Conservation (phyloP, 1,140 invertebrate species). For the Mizuhopecten yessoensis region DNA sequence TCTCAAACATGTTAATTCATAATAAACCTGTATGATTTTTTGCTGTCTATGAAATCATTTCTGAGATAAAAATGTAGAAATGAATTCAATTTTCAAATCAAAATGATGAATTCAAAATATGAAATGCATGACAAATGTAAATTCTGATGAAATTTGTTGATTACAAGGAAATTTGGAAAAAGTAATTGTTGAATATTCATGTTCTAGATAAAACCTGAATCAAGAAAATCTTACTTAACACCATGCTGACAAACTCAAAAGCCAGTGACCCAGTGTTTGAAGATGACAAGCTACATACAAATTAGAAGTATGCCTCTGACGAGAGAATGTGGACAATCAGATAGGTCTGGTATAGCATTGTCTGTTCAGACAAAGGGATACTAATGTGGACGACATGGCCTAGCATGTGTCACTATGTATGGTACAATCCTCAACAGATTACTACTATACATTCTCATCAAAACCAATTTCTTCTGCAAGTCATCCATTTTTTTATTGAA, state of each 20-base stretch:
- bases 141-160: conserved; percentile 10
- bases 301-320: neutral
- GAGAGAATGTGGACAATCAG: neutral
- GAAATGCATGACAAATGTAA: conserved; percentile 14
- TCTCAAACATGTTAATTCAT: neutral
- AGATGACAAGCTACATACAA: neutral
- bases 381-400: neutral
- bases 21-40: conserved; percentile 17
- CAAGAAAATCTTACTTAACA: neutral
- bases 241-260: neutral
- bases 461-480: too few species aligned
- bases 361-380: neutral
- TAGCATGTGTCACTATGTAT: neutral
- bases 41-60: neutral
- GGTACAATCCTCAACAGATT: too few species aligned
- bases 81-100: conserved; percentile 11
- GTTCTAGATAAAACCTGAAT: neutral
- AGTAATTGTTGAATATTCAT: conserved; percentile 32
- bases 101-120: neutral
- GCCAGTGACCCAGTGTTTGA: neutral
- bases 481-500: too few species aligned
- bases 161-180: neutral
- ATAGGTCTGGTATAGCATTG: neutral
- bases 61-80: conserved; percentile 28
- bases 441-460: too few species aligned